Evolutionary conservation across 2,797 vertebrate genomes (phyloP), one percentile per base, ranked within the genome.

Genomic region (Gallinago nigripennis): DNA sequence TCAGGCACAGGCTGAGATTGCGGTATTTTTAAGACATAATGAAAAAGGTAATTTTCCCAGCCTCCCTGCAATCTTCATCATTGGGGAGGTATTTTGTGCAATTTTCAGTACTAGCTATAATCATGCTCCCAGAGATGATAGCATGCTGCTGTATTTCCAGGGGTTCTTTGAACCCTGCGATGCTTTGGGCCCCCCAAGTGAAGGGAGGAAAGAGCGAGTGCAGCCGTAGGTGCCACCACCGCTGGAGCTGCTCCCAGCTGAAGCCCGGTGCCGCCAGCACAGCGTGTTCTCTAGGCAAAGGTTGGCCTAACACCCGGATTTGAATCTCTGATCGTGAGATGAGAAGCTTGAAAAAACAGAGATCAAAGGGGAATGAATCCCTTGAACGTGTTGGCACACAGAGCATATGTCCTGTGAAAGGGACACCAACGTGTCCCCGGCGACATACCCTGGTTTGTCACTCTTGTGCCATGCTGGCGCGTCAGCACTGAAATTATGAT

Each of bases 41-140:
- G 94, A 89, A 85, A 91, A 92, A 91, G 84, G 92, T 92, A 94
- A 92, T 96, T 97, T 96, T 92, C 92, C 82, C 88, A 85, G 96
- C 31, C 85, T 96, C 90, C 78, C 94, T 85, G 94, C 94, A 96
- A 92, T 97, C 94, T 95, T 82, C 91, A 65, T 94, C 92, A 85
- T 54, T 19, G 79, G 88, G 91, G 86, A 97, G 73, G 72, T 23
- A 97, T 97, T 96, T 91, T 95, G 95, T 93, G 94, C 93, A 92
- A 95, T 96, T 96, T 96, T 88, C 92, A 19, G 84, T 24, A 8
- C 88, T 79, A 63, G 84, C 94, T 91, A 5, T 90, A 90, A 95
- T 95, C 68, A 88, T 2, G 20, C 43, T 88, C 54, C 87, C 84
- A 68, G 88, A 92, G 86, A 95, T 93, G 90, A 91, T 8, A 92